phyloP scores from a whole-genome alignment of 2,888 invertebrate genomes.

The Lumbricus terrestris region DNA sequence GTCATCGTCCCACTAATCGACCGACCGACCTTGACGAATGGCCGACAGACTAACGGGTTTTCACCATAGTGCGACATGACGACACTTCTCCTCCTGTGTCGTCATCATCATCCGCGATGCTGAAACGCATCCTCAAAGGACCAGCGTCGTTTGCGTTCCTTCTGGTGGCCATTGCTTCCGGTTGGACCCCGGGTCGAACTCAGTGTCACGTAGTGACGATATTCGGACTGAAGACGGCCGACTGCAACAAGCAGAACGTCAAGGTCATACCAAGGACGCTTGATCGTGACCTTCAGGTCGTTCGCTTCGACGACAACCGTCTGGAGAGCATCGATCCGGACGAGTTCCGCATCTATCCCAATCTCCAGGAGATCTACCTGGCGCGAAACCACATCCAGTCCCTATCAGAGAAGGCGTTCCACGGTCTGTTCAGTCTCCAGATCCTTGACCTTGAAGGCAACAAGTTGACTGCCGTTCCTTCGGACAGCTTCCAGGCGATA shows the following conservation, averaged over 20 bases:
- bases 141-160: background rate
- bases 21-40: background rate
- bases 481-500: slow-evolving; percentile 28
- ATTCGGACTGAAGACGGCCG: slow-evolving; percentile 33
- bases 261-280: slow-evolving; percentile 31
- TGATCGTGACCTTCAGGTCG: slow-evolving; percentile 33
- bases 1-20: background rate
- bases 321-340: slow-evolving; percentile 28
- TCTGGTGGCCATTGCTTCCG: background rate
- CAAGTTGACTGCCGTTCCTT: slow-evolving; percentile 28
- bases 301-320: slow-evolving; percentile 33
- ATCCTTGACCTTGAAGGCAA: slow-evolving; percentile 36
- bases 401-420: slow-evolving; percentile 35
- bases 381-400: slow-evolving; percentile 31
- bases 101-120: background rate
- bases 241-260: slow-evolving; percentile 29
- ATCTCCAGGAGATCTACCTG: slow-evolving; percentile 37
- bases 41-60: too few relatives aligned
- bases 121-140: background rate
- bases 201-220: slow-evolving; percentile 32
- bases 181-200: background rate
- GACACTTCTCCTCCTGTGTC: too few relatives aligned
- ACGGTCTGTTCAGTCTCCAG: slow-evolving; percentile 35
- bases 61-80: background rate
- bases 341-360: slow-evolving; percentile 31